Evolutionary conservation across 2,797 vertebrate species (phyloP).

Genomic region (Acanthiza pusilla): DNA sequence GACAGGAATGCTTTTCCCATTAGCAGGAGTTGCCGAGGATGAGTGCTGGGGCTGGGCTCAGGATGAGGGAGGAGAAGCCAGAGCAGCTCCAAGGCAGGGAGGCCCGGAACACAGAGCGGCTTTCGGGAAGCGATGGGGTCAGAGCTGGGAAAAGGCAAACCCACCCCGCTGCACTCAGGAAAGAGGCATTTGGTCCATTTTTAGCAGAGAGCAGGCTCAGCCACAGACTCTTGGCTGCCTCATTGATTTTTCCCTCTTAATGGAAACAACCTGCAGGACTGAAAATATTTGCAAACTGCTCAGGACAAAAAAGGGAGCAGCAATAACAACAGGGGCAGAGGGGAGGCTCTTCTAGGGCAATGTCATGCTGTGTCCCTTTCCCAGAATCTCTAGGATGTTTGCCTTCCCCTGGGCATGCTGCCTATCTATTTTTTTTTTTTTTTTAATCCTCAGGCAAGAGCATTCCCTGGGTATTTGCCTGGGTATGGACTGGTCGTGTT

Average conservation of each 20-base stretch:
- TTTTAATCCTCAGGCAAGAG: neutral
- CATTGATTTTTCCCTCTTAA: slow-evolving; percentile 59
- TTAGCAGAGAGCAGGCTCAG: slow-evolving; percentile 17
- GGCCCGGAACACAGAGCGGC: fast-evolving
- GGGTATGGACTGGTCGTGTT: neutral
- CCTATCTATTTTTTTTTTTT: neutral
- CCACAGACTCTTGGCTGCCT: slow-evolving; percentile 48
- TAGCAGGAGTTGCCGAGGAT: neutral
- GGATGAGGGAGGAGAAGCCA: neutral
- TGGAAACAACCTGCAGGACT: slow-evolving; percentile 63
- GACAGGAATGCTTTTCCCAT: slow-evolving; percentile 21
- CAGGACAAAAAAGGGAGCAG: slow-evolving; percentile 52
- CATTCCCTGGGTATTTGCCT: neutral
- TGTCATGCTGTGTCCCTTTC: neutral
- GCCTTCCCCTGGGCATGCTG: neutral
- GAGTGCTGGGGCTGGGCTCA: fast-evolving
- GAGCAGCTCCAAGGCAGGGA: neutral
- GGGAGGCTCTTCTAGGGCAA: neutral
- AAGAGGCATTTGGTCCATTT: neutral
- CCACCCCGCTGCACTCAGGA: neutral
- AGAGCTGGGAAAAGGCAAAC: neutral
- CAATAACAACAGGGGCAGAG: neutral
- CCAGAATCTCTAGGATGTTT: neutral
- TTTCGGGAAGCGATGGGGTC: neutral
- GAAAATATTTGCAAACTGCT: slow-evolving; percentile 62